Percentiles rank a stretch among this genome's conserved stretches.
Conservation (phyloP, 2,797 vertebrate species). For the Mastacembelus armatus region DNA sequence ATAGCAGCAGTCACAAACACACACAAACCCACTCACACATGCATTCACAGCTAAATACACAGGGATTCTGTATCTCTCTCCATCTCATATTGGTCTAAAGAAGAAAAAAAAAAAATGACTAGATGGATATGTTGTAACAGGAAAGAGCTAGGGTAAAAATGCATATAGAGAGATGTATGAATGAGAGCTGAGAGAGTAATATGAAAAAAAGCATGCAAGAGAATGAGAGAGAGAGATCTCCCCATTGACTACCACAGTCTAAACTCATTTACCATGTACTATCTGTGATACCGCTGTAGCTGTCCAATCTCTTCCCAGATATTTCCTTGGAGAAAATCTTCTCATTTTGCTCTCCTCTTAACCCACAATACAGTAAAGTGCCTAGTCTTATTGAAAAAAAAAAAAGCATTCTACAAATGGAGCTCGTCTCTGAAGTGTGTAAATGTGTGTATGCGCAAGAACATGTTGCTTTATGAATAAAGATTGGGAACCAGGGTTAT, state of each 20-base stretch:
- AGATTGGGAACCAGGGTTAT: background rate
- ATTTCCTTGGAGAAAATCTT: constrained; percentile 75
- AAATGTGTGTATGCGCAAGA: background rate
- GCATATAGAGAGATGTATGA: constrained; percentile 66
- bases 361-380: constrained; percentile 49
- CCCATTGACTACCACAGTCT: constrained; percentile 73
- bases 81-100: constrained; percentile 20
- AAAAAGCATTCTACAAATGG: constrained; percentile 62
- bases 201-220: constrained; percentile 4
- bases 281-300: constrained; percentile 66
- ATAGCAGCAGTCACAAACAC: constrained; percentile 77
- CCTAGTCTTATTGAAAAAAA: constrained; percentile 60
- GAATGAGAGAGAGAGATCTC: constrained; percentile 48
- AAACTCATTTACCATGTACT: constrained; percentile 78
- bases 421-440: constrained; percentile 21
- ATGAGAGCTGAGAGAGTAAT: constrained; percentile 39
- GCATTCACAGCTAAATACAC: constrained; percentile 55
- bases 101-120: constrained; percentile 57
- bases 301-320: constrained; percentile 65
- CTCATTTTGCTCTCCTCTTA: constrained; percentile 67
- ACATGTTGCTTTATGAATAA: background rate
- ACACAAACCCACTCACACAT: constrained; percentile 62
- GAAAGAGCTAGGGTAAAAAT: constrained; percentile 41
- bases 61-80: constrained; percentile 27
- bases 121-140: constrained; percentile 59